A percentile compares a stretch with the other conserved stretches of the same genome.
phyloP scores from a whole-genome alignment of 1,140 invertebrate species.

The Campoletis sonorensis region DNA sequence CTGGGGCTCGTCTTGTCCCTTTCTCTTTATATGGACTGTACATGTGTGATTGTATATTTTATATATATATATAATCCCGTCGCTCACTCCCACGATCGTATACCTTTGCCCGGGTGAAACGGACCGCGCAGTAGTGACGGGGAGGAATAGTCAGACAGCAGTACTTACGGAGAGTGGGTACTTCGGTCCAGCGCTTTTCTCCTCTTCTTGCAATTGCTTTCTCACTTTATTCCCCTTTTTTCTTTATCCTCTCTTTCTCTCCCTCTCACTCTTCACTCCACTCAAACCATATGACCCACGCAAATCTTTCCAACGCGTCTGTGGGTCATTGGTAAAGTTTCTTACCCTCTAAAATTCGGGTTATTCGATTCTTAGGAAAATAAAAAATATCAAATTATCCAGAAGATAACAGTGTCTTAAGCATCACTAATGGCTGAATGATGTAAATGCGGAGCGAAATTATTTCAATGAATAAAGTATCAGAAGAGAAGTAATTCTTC shows the following conservation, averaged over 20 bases:
- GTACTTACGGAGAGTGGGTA: slow-evolving; percentile 42
- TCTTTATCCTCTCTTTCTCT: neutral
- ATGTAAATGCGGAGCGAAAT: too few species aligned
- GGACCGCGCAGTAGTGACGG: slow-evolving; percentile 38
- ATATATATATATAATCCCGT: slow-evolving; percentile 6
- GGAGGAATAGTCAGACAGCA: slow-evolving; percentile 41
- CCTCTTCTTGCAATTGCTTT: slow-evolving; percentile 5
- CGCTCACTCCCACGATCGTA: slow-evolving; percentile 41
- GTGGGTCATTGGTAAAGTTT: slow-evolving; percentile 21
- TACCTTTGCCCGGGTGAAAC: slow-evolving; percentile 31
- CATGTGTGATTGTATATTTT: too few species aligned
- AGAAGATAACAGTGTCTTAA: neutral
- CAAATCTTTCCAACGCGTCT: slow-evolving; percentile 3
- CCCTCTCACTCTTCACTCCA: neutral
- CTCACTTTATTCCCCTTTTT: neutral
- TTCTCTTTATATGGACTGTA: neutral
- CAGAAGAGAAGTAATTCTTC: too few species aligned
- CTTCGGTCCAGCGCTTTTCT: slow-evolving; percentile 41
- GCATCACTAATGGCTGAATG: neutral
- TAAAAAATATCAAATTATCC: neutral
- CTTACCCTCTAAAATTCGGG: neutral
- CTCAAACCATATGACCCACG: neutral
- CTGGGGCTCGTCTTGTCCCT: slow-evolving; percentile 16
- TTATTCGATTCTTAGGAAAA: neutral
- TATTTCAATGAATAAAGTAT: too few species aligned